Evolutionary conservation across 2,888 invertebrate species (phyloP), one percentile per base, ranked within the genome.

Genomic region (Lathronympha strigana): DNA sequence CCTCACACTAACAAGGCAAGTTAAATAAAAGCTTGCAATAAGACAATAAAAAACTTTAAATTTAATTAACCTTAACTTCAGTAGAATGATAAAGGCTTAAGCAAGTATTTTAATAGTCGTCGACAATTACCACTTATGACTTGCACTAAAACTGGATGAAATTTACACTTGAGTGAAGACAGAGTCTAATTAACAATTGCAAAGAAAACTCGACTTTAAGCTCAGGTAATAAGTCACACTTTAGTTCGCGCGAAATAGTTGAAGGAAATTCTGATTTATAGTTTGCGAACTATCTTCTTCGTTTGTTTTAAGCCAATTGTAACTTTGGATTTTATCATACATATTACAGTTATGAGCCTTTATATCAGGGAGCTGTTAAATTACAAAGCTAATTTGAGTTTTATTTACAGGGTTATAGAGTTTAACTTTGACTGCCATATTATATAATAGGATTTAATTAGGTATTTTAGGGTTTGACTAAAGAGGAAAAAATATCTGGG

Each of bases 231-330:
- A 67, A 69, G 61, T 50, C 21, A 33, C 45, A 54, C 45, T 54
- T 33, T 28, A 60, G 9, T 9, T 51, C 19, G 15, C 21, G 31
- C 40, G n/a, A 0, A n/a, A 25, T 13, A 13, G 38, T 71, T 53
- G 19, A 61, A 60, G 61, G 47, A 45, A 64, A 78, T 76, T 76
- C 76, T 80, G 82, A 85, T 84, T 83, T 81, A 81, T 79, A 83
- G 80, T 80, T 79, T 73, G 77, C 74, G 73, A 80, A 83, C 83
- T 84, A 80, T 81, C 66, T 64, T 60, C 67, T 76, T 73, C 77
- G 80, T 85, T 83, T 82, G 81, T 80, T 80, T 84, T 79, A 74
- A 77, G 76, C 72, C 79, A 79, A 81, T 85, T 82, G 82, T 76
- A 83, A 82, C 66, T 61, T 66, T 82, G 78, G 79, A 84, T 80